Evolutionary conservation across 2,797 vertebrate genomes (phyloP).

Genomic region (Sebastes oblongus): DNA sequence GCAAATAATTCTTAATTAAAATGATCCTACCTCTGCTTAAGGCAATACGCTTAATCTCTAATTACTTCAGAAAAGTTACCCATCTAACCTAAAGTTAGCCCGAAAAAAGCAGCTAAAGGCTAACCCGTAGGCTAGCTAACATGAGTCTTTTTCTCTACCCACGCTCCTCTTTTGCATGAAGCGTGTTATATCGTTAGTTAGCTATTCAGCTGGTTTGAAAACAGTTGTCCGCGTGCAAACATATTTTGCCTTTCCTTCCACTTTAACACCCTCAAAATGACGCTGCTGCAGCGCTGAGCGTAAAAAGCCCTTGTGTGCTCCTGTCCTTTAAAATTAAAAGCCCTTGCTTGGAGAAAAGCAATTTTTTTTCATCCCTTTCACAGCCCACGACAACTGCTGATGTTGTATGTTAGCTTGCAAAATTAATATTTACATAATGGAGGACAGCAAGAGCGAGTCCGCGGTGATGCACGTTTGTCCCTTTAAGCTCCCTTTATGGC

Average conservation of each 20-base stretch:
- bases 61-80: conserved; percentile 43
- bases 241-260: conserved; percentile 54
- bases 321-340: conserved; percentile 81
- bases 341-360: conserved; percentile 76
- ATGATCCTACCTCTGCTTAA: conserved; percentile 58
- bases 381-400: conserved; percentile 69
- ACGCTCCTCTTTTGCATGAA: conserved; percentile 42
- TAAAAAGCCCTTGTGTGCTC: conserved; percentile 84
- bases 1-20: conserved; percentile 33
- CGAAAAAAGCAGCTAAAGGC: conserved; percentile 36
- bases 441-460: conserved; percentile 53
- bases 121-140: conserved; percentile 33
- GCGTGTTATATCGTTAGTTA: conserved; percentile 42
- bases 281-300: conserved; percentile 63
- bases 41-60: conserved; percentile 55
- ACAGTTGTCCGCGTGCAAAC: conserved; percentile 67
- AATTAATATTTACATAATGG: conserved; percentile 76
- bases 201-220: conserved; percentile 67
- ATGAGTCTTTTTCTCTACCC: conserved; percentile 30
- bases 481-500: conserved; percentile 62
- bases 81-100: conserved; percentile 47
- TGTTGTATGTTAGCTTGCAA: conserved; percentile 69
- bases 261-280: conserved; percentile 53
- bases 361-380: conserved; percentile 38
- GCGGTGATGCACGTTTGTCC: conserved; percentile 51